These are phyloP conservation scores for Ctenicera cuprea DNA, from an alignment of 2,888 invertebrate genomes.

Conservation along the genomic window DNA sequence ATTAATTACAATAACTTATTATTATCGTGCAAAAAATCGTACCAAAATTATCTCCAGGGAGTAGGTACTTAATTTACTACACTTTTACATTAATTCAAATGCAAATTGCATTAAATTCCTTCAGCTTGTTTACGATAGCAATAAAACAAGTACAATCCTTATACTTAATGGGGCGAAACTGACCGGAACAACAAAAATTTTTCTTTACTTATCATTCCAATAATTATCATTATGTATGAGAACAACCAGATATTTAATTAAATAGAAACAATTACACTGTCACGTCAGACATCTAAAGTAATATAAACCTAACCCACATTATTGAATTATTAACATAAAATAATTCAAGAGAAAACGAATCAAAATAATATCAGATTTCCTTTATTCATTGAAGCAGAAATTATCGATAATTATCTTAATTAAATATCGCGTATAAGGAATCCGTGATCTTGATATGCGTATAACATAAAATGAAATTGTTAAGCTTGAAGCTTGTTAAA, in stretches of 20 bases:
- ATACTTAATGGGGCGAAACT: not conserved
- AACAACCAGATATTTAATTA: too few species aligned
- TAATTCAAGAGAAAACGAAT: not conserved
- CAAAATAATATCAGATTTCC: not conserved
- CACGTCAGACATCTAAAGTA: too few species aligned
- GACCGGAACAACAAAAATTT: not conserved
- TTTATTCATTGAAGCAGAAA: not conserved
- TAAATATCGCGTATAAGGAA: not conserved
- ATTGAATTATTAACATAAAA: not conserved
- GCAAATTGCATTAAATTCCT: too few species aligned
- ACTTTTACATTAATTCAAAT: too few species aligned
- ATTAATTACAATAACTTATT: too few species aligned
- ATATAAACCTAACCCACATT: not conserved
- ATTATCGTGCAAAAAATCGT: too few species aligned
- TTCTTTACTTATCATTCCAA: not conserved
- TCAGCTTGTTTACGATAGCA: too few species aligned
- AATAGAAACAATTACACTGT: not conserved
- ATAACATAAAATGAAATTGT: not conserved
- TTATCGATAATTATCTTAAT: conserved; percentile 7
- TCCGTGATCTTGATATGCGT: not conserved
- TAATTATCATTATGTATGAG: not conserved
- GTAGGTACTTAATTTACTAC: too few species aligned
- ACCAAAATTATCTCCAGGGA: too few species aligned
- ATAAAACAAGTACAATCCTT: not conserved
- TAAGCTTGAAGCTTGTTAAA: too few species aligned